Percentiles rank a stretch among this genome's conserved stretches.
Evolutionary conservation across 2,113 vertebrate genomes (phyloP).

Genomic region (Eubucco bourcierii): DNA sequence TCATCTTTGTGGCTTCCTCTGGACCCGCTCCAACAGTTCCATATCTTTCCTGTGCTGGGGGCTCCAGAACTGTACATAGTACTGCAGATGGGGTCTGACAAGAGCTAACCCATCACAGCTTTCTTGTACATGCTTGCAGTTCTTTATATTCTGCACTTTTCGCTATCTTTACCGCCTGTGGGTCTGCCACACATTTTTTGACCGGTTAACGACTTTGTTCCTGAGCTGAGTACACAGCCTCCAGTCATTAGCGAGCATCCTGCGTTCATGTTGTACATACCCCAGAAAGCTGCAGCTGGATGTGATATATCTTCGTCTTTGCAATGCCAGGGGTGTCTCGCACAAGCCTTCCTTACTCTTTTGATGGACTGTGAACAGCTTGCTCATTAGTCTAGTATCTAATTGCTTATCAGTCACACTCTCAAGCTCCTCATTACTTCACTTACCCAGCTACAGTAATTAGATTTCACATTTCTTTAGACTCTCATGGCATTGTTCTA

Average conservation of each 20-base stretch:
- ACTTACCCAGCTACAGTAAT: constrained; percentile 61
- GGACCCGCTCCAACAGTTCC: too few species aligned
- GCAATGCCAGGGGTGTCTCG: constrained; percentile 21
- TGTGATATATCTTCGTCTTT: not conserved
- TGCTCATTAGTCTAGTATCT: constrained; percentile 65
- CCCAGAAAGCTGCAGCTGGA: not conserved
- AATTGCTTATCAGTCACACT: constrained; percentile 70
- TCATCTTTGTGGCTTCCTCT: too few species aligned
- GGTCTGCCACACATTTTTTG: not conserved
- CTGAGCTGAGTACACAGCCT: not conserved
- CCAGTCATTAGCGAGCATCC: not conserved
- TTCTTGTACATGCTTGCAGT: not conserved
- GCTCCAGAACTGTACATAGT: too few species aligned
- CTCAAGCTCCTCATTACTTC: constrained; percentile 59
- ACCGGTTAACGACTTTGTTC: not conserved
- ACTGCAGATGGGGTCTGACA: too few species aligned
- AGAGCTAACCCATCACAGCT: not conserved
- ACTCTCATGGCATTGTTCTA: constrained; percentile 51
- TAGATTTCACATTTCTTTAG: constrained; percentile 65
- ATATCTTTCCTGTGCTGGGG: too few species aligned
- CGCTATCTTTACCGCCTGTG: not conserved
- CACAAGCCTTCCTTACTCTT: constrained; percentile 36
- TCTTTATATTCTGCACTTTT: not conserved
- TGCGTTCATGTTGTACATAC: not conserved
- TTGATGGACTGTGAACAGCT: constrained; percentile 57